phyloP scores from a whole-genome alignment of 2,888 invertebrate species.

The Drosophila borborema region DNA sequence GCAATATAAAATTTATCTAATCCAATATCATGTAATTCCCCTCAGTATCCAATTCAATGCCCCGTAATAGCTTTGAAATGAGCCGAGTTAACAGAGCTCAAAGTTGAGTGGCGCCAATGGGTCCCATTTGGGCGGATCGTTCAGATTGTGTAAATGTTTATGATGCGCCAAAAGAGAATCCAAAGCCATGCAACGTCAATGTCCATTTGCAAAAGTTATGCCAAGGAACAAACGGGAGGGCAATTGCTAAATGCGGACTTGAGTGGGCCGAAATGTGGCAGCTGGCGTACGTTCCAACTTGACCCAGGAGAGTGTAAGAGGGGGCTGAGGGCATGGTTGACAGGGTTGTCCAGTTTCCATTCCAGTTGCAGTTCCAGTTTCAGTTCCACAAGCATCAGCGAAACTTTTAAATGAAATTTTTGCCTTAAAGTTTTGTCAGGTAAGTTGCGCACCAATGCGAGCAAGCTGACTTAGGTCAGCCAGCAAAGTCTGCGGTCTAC shows the following conservation, averaged over 20 bases:
- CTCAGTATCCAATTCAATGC: constrained; percentile 6
- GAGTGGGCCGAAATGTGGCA: constrained; percentile 58
- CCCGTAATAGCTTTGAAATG: constrained; percentile 49
- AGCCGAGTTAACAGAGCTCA: constrained; percentile 9
- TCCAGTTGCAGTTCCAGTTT: constrained; percentile 12
- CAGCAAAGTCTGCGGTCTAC: constrained; percentile 64
- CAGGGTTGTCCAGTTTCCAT: constrained; percentile 13
- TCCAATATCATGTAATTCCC: not conserved
- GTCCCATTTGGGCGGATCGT: constrained; percentile 33
- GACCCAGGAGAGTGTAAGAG: constrained; percentile 7
- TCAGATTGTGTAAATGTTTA: constrained; percentile 64
- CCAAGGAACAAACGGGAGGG: constrained; percentile 51
- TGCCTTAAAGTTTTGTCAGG: constrained; percentile 79
- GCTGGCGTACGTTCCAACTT: constrained; percentile 58
- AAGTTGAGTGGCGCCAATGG: constrained; percentile 20
- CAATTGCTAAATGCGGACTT: constrained; percentile 4
- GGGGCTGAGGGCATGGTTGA: not conserved
- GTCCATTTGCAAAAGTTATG: constrained; percentile 74
- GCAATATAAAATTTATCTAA: not conserved
- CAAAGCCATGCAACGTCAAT: constrained; percentile 69
- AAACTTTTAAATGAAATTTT: constrained; percentile 81
- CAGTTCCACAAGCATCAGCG: constrained; percentile 36
- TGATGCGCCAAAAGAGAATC: constrained; percentile 51
- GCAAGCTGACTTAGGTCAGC: constrained; percentile 71
- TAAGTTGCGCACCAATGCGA: constrained; percentile 50